phyloP scores from a whole-genome alignment of 2,888 invertebrate species.

The Heliconius charithonia region DNA sequence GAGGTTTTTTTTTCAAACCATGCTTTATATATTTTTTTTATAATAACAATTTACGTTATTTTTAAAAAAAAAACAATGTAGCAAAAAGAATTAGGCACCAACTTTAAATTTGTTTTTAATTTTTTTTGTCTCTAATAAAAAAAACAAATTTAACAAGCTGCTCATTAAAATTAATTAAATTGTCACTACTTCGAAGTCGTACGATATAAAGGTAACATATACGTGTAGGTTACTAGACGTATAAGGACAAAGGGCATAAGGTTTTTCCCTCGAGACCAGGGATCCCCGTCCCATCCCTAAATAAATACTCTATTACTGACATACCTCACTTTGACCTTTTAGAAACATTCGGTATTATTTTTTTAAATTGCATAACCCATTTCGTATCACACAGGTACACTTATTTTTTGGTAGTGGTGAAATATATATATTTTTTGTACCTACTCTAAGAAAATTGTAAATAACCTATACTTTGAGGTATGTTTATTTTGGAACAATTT shows the following conservation, averaged over 20 bases:
- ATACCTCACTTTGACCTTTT: constrained; percentile 43
- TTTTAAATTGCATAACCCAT: constrained; percentile 32
- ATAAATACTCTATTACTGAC: constrained; percentile 46
- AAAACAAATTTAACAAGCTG: neutral
- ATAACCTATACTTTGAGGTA: too few species aligned
- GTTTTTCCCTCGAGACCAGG: constrained; percentile 40
- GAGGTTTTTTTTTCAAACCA: too few species aligned
- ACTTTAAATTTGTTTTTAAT: too few species aligned
- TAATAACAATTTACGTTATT: neutral
- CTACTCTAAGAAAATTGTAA: too few species aligned
- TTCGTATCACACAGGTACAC: neutral
- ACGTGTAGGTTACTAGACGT: constrained; percentile 27
- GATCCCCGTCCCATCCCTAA: constrained; percentile 39
- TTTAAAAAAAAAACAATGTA: neutral
- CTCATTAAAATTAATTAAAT: constrained; percentile 14
- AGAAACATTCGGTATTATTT: constrained; percentile 32
- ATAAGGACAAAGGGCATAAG: constrained; percentile 41
- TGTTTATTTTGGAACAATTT: too few species aligned
- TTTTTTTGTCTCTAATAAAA: too few species aligned
- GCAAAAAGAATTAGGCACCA: too few species aligned
- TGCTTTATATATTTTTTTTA: too few species aligned
- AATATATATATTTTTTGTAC: too few species aligned
- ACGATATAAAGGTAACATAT: constrained; percentile 17
- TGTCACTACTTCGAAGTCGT: constrained; percentile 9
- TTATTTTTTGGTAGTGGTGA: too few species aligned